Percentiles rank a stretch among this genome's conserved stretches.
Evolutionary conservation across 1,140 invertebrate genomes (phyloP).

Genomic region (Musca domestica): DNA sequence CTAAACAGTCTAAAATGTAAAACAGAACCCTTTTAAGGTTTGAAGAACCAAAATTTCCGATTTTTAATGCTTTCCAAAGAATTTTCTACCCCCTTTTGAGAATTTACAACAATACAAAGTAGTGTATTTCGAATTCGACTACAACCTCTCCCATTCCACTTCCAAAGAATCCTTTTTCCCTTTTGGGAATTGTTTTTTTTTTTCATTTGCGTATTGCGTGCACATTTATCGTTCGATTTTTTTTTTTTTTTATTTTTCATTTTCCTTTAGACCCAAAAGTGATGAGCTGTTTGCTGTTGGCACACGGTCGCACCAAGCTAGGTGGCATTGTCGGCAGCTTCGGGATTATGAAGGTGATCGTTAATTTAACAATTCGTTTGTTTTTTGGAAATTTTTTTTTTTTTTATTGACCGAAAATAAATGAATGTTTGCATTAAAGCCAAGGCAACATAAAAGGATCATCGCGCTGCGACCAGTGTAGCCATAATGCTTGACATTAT

Average conservation of each 20-base stretch:
- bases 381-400: neutral
- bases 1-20: too few species aligned
- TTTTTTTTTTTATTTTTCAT: too few species aligned
- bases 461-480: neutral
- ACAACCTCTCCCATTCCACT: neutral
- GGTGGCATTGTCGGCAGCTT: neutral
- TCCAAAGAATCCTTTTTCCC: neutral
- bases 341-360: conserved; percentile 7
- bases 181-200: neutral
- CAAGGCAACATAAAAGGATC: neutral
- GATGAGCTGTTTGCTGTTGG: neutral
- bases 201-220: neutral
- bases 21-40: too few species aligned
- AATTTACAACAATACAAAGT: too few species aligned
- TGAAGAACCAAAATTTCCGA: too few species aligned
- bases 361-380: conserved; percentile 12
- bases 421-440: too few species aligned
- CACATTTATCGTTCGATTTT: neutral
- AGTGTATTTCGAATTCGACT: neutral
- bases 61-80: too few species aligned
- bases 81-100: too few species aligned
- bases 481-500: conserved; percentile 13
- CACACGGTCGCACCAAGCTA: too few species aligned
- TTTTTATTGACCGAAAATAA: too few species aligned
- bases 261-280: neutral